phyloP scores from a whole-genome alignment of 2,797 vertebrate genomes.

The Clarias platycephalus region DNA sequence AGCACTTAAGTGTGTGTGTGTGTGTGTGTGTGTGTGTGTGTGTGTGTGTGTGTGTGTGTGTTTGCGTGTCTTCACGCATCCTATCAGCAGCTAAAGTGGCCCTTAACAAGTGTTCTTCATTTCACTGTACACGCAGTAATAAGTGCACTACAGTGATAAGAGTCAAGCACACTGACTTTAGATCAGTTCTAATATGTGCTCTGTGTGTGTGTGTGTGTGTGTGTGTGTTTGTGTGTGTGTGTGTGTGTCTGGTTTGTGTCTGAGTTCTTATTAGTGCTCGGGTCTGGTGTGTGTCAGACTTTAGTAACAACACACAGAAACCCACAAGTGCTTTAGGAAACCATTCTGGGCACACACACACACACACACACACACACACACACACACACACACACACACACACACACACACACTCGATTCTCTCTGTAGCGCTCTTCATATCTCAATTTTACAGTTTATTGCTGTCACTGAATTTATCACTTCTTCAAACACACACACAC shows the following conservation, averaged over 20 bases:
- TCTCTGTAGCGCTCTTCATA: not conserved
- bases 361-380: constrained; percentile 13
- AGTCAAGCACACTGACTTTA: constrained; percentile 7
- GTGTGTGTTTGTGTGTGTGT: constrained; percentile 11
- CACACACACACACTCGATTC: no score
- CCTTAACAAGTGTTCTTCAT: not conserved
- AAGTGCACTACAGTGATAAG: not conserved
- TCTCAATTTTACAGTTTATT: not conserved
- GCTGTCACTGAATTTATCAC: not conserved
- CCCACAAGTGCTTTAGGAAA: constrained; percentile 23
- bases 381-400: not conserved
- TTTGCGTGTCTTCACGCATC: not conserved
- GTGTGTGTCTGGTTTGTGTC: constrained; percentile 4
- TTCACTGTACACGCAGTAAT: not conserved
- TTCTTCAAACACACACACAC: not conserved
- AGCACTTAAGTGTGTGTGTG: not conserved
- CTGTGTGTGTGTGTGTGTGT: not conserved
- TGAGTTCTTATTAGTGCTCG: not conserved
- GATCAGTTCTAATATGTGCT: not conserved
- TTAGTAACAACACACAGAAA: constrained; percentile 30
- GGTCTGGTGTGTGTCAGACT: constrained; percentile 26
- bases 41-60: not conserved
- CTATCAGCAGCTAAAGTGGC: not conserved
- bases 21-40: not conserved
- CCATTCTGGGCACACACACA: constrained; percentile 1